A percentile compares a stretch with the other conserved stretches of the same genome.
phyloP scores from a whole-genome alignment of 2,113 vertebrate species.

The Heliornis fulica region DNA sequence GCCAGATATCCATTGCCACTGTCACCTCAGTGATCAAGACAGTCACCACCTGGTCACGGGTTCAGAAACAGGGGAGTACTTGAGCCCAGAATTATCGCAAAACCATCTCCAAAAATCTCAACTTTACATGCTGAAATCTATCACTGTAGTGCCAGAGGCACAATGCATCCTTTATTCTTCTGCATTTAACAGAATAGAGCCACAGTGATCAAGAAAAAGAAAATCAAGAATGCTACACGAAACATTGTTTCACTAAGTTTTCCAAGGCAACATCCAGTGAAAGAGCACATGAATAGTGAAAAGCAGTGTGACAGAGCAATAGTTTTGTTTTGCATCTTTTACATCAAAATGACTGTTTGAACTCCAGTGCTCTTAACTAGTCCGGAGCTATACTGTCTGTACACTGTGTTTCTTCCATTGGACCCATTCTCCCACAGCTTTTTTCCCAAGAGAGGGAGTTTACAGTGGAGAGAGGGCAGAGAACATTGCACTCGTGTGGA shows the following conservation, averaged over 20 bases:
- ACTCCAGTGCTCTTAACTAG: background rate
- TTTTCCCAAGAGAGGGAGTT: background rate
- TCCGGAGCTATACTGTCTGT: background rate
- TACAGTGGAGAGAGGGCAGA: background rate
- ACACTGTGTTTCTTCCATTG: background rate
- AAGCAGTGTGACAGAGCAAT: background rate
- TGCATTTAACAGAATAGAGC: background rate
- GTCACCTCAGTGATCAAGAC: background rate
- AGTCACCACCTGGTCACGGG: background rate
- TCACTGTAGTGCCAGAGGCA: background rate
- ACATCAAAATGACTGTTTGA: background rate
- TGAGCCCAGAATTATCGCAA: background rate
- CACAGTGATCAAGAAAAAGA: background rate
- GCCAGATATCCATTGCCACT: background rate
- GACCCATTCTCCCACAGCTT: background rate
- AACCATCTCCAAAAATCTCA: background rate
- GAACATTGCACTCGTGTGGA: background rate
- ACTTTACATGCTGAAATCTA: background rate
- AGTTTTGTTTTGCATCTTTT: background rate
- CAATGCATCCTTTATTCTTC: background rate
- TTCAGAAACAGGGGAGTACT: background rate
- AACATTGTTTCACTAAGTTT: background rate
- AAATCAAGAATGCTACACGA: background rate
- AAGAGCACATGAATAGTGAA: background rate
- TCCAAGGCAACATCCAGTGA: background rate